A percentile compares a stretch with the other conserved stretches of the same genome.
phyloP scores from a whole-genome alignment of 2,113 vertebrate species.

The Anguilla japonica region DNA sequence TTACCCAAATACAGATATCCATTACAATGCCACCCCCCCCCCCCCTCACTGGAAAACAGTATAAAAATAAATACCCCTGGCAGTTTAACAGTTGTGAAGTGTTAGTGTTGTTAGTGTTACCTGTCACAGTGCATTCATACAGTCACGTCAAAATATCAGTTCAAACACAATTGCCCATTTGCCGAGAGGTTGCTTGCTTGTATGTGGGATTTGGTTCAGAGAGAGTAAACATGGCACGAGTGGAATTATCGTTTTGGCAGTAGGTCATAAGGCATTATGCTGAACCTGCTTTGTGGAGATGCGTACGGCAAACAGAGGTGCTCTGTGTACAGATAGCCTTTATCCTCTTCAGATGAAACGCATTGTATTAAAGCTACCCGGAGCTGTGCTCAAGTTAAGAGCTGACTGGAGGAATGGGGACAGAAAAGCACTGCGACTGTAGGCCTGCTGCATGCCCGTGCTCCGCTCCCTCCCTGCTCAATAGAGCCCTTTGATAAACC shows the following conservation, averaged over 20 bases:
- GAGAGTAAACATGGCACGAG: constrained; percentile 31
- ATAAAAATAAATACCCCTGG: constrained; percentile 22
- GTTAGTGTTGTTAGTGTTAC: too few species aligned
- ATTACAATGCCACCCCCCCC: too few species aligned
- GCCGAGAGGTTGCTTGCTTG: constrained; percentile 11
- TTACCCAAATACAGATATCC: too few species aligned
- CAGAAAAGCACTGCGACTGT: constrained; percentile 65
- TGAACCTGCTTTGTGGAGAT: constrained; percentile 23
- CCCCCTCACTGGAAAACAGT: constrained; percentile 29
- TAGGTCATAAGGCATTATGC: not conserved
- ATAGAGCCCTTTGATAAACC: constrained; percentile 67
- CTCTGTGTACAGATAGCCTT: constrained; percentile 44
- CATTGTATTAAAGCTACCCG: constrained; percentile 31
- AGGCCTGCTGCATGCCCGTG: constrained; percentile 56
- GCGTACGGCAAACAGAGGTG: not conserved
- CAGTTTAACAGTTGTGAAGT: too few species aligned
- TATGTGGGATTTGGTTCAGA: constrained; percentile 27
- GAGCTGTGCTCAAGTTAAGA: constrained; percentile 47
- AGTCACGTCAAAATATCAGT: not conserved
- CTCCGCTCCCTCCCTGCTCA: constrained; percentile 56
- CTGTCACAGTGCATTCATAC: not conserved
- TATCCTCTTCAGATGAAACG: constrained; percentile 49
- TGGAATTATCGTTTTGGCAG: not conserved
- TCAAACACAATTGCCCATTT: constrained; percentile 21
- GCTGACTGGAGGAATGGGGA: constrained; percentile 40